Percentiles rank a stretch among this genome's conserved stretches.
These are phyloP conservation scores for Spilogale gracilis DNA, from an alignment of 2,113 vertebrate species.

Conservation along the genomic window DNA sequence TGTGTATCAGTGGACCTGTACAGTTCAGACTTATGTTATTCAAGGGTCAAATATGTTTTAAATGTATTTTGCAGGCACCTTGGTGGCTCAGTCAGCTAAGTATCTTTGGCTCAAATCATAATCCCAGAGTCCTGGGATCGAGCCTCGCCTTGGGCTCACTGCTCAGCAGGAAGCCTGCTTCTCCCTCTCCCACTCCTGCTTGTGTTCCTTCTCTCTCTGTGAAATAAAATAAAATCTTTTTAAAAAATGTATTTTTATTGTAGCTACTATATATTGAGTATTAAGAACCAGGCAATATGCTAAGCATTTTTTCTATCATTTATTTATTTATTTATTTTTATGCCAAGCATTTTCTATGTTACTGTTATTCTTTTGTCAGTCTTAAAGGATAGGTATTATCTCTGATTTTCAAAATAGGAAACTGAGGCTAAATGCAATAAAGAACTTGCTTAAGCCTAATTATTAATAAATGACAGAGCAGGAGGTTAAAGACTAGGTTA, in stretches of 20 bases:
- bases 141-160: too few species aligned
- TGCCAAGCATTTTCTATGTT: constrained; percentile 43
- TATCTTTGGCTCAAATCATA: too few species aligned
- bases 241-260: not conserved
- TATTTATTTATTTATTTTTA: too few species aligned
- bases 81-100: too few species aligned
- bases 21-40: not conserved
- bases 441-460: not conserved
- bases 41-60: not conserved
- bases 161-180: too few species aligned
- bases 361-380: not conserved
- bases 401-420: not conserved
- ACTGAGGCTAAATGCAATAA: not conserved
- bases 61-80: not conserved
- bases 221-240: too few species aligned
- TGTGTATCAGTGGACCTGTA: not conserved
- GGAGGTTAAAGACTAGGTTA: not conserved
- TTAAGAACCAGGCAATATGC: not conserved
- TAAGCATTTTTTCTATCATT: not conserved
- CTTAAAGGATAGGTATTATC: not conserved
- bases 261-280: not conserved
- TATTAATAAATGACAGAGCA: not conserved
- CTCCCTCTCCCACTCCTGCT: too few species aligned
- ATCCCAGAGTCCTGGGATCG: too few species aligned
- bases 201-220: too few species aligned